Conservation (phyloP, 2,888 invertebrate species). For the Corythucha ciliata region DNA sequence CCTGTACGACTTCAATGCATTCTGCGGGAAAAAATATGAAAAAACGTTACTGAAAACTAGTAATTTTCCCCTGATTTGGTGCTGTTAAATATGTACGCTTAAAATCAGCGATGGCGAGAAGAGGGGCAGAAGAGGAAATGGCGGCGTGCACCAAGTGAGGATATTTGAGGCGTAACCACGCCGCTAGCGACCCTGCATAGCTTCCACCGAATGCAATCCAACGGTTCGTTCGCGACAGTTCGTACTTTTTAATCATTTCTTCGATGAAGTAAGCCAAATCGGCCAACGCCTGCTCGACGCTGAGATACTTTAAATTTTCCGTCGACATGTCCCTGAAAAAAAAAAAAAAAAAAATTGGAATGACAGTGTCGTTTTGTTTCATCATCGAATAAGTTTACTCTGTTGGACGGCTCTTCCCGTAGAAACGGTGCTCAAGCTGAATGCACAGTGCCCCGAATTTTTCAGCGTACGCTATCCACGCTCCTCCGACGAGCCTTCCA, state of each 20-base stretch:
- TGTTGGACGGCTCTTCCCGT: conserved; percentile 86
- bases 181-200: conserved; percentile 86
- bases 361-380: no score
- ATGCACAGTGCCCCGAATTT: conserved; percentile 73
- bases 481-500: conserved; percentile 72
- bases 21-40: conserved; percentile 45
- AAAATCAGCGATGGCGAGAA: conserved; percentile 77
- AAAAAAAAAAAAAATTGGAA: conserved; percentile 40
- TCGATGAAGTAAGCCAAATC: conserved; percentile 78
- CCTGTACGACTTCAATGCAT: conserved; percentile 72
- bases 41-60: not conserved
- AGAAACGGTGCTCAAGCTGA: conserved; percentile 84
- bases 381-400: no score
- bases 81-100: conserved; percentile 48
- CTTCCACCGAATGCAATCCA: conserved; percentile 95
- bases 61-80: no score
- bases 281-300: conserved; percentile 69
- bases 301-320: conserved; percentile 69
- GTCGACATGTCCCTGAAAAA: conserved; percentile 71
- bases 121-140: conserved; percentile 81
- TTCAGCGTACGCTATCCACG: conserved; percentile 73
- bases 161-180: conserved; percentile 82
- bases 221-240: conserved; percentile 51
- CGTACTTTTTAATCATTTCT: conserved; percentile 56
- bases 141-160: conserved; percentile 78